phyloP scores from a whole-genome alignment of 1,140 invertebrate genomes.

The Drosophila chauvacae region DNA sequence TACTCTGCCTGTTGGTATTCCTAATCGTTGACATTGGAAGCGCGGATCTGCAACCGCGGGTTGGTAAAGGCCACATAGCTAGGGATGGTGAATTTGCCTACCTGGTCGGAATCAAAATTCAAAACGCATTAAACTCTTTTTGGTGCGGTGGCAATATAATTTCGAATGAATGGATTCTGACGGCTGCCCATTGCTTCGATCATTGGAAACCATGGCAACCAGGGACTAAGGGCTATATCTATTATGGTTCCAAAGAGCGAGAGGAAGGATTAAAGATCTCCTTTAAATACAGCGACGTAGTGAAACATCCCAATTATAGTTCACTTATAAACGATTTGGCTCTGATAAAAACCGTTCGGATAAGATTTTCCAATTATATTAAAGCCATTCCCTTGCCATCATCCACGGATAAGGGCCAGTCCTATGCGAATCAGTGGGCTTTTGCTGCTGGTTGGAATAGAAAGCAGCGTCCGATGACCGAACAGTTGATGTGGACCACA shows the following conservation, averaged over 20 bases:
- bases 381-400: not conserved
- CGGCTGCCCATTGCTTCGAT: not conserved
- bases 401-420: not conserved
- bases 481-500: not conserved
- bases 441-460: not conserved
- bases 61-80: not conserved
- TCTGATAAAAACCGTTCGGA: not conserved
- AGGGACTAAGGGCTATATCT: not conserved
- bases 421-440: not conserved
- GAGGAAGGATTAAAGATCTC: not conserved
- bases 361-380: not conserved
- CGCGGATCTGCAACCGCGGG: not conserved
- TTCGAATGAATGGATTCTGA: not conserved
- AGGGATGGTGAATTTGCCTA: not conserved
- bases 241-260: not conserved
- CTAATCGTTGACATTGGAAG: not conserved
- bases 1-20: not conserved
- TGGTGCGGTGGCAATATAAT: not conserved
- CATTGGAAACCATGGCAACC: no score
- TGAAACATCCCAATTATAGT: not conserved
- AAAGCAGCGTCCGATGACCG: no score
- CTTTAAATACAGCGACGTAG: not conserved
- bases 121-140: accelerated
- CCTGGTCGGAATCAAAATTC: not conserved
- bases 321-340: not conserved